phyloP scores from a whole-genome alignment of 2,113 vertebrate genomes.

The Gasterosteus aculeatus region DNA sequence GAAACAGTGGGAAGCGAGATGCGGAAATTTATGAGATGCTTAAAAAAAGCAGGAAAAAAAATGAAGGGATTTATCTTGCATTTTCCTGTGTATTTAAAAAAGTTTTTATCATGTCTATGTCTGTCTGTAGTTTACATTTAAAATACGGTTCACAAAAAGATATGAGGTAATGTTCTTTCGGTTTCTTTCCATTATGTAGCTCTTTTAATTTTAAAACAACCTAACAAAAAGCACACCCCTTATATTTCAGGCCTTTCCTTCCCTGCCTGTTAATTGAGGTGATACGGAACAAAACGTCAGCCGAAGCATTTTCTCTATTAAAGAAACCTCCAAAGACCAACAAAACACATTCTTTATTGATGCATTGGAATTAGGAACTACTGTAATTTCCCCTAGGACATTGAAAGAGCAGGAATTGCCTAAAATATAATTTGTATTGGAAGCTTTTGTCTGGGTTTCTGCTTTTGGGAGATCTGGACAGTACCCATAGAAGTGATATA shows the following conservation, averaged over 20 bases:
- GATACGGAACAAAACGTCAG: slow-evolving; percentile 2
- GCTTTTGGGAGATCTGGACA: slow-evolving; percentile 18
- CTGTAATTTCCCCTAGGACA: slow-evolving; percentile 29
- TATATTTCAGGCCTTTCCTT: not conserved
- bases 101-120: no score
- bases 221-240: slow-evolving; percentile 25
- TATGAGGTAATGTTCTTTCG: slow-evolving; percentile 12
- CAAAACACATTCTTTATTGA: slow-evolving; percentile 19
- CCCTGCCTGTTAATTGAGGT: slow-evolving; percentile 4
- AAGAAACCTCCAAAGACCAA: slow-evolving; percentile 9
- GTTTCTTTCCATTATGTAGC: not conserved
- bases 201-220: not conserved
- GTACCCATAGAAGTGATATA: slow-evolving; percentile 46
- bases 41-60: slow-evolving; percentile 22
- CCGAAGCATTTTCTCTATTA: slow-evolving; percentile 8
- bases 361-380: slow-evolving; percentile 22
- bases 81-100: not conserved
- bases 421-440: slow-evolving; percentile 40
- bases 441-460: slow-evolving; percentile 30
- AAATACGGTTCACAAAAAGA: not conserved
- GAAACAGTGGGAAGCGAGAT: slow-evolving; percentile 29
- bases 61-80: slow-evolving; percentile 15
- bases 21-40: slow-evolving; percentile 27
- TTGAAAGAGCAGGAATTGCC: slow-evolving; percentile 17
- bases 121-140: not conserved